phyloP scores from a whole-genome alignment of 2,888 invertebrate genomes.

The Gandaritis pyraliata region DNA sequence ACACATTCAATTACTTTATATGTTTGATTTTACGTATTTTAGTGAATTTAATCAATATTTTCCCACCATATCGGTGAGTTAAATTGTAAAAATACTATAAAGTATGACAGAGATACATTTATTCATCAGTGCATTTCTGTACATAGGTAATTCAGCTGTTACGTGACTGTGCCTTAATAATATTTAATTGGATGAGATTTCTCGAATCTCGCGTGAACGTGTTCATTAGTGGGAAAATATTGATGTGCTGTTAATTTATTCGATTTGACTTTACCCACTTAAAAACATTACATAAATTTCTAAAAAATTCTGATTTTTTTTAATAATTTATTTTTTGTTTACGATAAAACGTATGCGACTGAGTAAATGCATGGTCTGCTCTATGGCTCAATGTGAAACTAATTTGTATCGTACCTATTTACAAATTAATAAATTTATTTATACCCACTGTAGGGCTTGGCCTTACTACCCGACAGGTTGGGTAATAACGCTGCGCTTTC shows the following conservation, averaged over 20 bases:
- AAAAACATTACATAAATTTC: background rate
- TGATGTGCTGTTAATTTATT: conserved; percentile 12
- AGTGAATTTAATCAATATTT: conserved; percentile 21
- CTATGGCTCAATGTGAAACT: conserved; percentile 51
- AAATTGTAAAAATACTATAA: background rate
- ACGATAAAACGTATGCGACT: conserved; percentile 35
- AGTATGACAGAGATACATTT: conserved; percentile 10
- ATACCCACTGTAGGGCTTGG: conserved; percentile 46
- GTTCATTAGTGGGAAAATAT: conserved; percentile 24
- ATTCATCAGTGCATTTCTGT: conserved; percentile 11
- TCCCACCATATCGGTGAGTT: conserved; percentile 10
- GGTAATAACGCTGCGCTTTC: background rate
- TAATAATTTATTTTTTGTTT: conserved; percentile 4
- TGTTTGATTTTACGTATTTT: conserved; percentile 3
- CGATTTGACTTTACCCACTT: background rate
- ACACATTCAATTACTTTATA: conserved; percentile 5
- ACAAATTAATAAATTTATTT: conserved; percentile 50
- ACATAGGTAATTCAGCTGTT: conserved; percentile 16
- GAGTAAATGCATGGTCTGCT: conserved; percentile 36
- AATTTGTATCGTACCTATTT: conserved; percentile 46
- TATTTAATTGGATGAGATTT: conserved; percentile 25
- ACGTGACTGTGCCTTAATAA: conserved; percentile 31
- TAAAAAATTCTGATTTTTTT: background rate
- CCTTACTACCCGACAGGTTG: conserved; percentile 25
- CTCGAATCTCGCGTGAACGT: conserved; percentile 10